A percentile compares a stretch with the other conserved stretches of the same genome.
Evolutionary conservation across 1,140 invertebrate species (phyloP).

Genomic region (Cyclargus thomasi): DNA sequence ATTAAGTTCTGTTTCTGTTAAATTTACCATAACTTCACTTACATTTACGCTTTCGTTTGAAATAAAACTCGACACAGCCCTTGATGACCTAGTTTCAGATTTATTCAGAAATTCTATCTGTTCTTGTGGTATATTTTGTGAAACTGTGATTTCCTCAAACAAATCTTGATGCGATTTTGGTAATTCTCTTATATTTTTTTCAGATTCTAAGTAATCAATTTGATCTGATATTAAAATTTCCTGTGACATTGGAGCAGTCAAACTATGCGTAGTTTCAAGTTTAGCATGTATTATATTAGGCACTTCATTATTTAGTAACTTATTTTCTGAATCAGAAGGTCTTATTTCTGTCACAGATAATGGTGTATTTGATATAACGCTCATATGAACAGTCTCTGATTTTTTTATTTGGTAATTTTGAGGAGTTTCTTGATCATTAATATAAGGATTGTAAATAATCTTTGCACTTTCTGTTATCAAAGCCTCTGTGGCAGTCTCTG

Average conservation of each 20-base stretch:
- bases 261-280: slow-evolving; percentile 38
- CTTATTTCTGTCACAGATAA: slow-evolving; percentile 48
- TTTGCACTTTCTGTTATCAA: slow-evolving; percentile 50
- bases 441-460: slow-evolving; percentile 41
- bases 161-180: slow-evolving; percentile 43
- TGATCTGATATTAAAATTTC: slow-evolving; percentile 53
- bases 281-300: slow-evolving; percentile 38
- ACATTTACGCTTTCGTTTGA: slow-evolving; percentile 54
- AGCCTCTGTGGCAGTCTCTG: slow-evolving; percentile 44
- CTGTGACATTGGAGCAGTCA: slow-evolving; percentile 48
- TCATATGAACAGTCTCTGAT: slow-evolving; percentile 39
- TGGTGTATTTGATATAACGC: slow-evolving; percentile 46
- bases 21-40: slow-evolving; percentile 43
- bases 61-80: slow-evolving; percentile 37
- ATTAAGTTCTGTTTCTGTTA: slow-evolving; percentile 35
- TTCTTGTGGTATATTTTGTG: slow-evolving; percentile 50
- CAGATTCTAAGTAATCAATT: slow-evolving; percentile 32
- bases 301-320: slow-evolving; percentile 34
- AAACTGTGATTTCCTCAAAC: slow-evolving; percentile 53
- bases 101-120: slow-evolving; percentile 41
- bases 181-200: slow-evolving; percentile 30
- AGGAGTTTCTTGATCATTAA: slow-evolving; percentile 53
- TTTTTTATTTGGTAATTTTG: slow-evolving; percentile 35
- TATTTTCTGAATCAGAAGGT: slow-evolving; percentile 46
- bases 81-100: slow-evolving; percentile 28